Evolutionary conservation across 2,888 invertebrate genomes (phyloP).

Genomic region (Amiota mariae): DNA sequence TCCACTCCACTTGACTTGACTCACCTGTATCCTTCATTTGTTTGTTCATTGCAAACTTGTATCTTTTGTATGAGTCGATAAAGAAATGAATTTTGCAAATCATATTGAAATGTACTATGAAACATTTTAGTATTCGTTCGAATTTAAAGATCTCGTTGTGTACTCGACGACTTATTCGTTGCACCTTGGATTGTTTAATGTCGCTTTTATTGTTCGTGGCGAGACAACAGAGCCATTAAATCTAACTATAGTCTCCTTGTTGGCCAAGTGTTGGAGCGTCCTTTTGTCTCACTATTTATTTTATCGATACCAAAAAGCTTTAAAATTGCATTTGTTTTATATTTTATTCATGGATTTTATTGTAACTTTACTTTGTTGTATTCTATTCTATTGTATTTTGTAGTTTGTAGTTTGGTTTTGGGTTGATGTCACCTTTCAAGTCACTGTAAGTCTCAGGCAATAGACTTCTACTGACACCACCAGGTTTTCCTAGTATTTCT

Average conservation of each 20-base stretch:
- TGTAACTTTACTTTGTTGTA: background rate
- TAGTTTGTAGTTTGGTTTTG: no score
- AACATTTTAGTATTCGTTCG: slow-evolving; percentile 49
- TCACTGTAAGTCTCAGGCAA: no score
- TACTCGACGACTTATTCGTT: background rate
- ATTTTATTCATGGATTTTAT: slow-evolving; percentile 51
- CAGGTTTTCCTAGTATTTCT: background rate
- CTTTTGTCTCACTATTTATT: slow-evolving; percentile 49
- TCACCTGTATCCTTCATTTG: slow-evolving; percentile 47
- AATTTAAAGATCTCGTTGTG: no score
- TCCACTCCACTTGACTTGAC: slow-evolving; percentile 38
- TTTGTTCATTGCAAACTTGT: slow-evolving; percentile 58
- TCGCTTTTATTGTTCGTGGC: background rate
- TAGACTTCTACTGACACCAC: slow-evolving; percentile 11
- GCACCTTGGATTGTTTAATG: background rate
- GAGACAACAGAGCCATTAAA: background rate
- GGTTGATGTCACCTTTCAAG: no score
- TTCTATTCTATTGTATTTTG: no score
- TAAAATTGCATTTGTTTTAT: slow-evolving; percentile 60
- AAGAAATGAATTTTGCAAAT: slow-evolving; percentile 56
- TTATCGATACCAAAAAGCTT: slow-evolving; percentile 57
- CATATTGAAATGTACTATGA: slow-evolving; percentile 45
- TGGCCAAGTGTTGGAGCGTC: background rate
- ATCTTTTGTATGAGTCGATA: slow-evolving; percentile 58
- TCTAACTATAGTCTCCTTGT: background rate